Evolutionary conservation across 2,888 invertebrate species (phyloP), one percentile per base, ranked within the genome.

Genomic region (Drepanosiphum platanoidis): DNA sequence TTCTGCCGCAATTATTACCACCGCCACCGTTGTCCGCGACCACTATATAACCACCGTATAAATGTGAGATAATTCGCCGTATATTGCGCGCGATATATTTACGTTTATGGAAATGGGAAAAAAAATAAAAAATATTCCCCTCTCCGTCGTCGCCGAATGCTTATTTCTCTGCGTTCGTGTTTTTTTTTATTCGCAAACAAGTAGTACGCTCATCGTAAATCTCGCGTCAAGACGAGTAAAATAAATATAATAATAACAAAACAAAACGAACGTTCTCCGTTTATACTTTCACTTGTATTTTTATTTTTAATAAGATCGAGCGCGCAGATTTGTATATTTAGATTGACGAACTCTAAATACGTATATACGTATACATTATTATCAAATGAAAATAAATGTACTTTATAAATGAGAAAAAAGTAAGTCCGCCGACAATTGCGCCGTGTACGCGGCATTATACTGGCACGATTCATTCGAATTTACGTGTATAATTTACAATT

Each of bases 261-360:
- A 32, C 36, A 70, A 70, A 72, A 64, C 64, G 30, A 64, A 64
- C 1, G 30, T 64, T 27, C 27, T 64, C 13, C 11, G 8, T 4
- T 64, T 27, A 27, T 64, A 64, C 30, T 27, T 64, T 61, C 27
- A 1, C 1, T 27, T 61, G 27, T 27, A 18, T 34, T 68, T 27
- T 66, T 32, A 5, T 34, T 68, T 58, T 58, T 58, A 75, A 58
- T 75, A 34, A 75, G 34, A 75, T 27, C 18, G 15, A 15, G 58
- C 15, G 30, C 18, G 27, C 27, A 75, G 75, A 75, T 58, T 61
- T 58, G 32, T 46, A 15, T 36, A 52, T 74, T 36, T 68, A 75
- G 34, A 75, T 75, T 75, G 75, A 75, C n/a, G 34, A 61, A 75
- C n/a, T 15, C 58, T 61, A 61, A 36, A 75, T 27, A n/a, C n/a